phyloP scores from a whole-genome alignment of 2,797 vertebrate genomes.

The Todus mexicanus region DNA sequence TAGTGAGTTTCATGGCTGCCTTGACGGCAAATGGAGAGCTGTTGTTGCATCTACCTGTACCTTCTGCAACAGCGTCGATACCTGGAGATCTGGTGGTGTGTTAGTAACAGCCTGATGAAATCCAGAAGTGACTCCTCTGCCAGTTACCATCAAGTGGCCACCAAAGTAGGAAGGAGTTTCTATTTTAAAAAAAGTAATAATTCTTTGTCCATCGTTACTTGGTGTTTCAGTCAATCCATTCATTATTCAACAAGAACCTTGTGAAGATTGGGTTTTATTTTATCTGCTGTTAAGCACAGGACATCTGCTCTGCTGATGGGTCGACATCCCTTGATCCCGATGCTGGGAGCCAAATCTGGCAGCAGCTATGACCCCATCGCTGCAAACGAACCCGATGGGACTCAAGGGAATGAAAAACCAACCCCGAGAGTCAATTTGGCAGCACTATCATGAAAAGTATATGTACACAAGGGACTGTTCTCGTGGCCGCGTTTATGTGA shows the following conservation, averaged over 20 bases:
- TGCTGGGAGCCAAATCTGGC: neutral
- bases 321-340: rapidly evolving
- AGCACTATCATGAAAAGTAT: neutral
- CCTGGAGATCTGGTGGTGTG: neutral
- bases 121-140: neutral
- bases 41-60: rapidly evolving
- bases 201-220: neutral
- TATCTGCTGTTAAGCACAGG: too few relatives aligned
- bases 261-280: neutral
- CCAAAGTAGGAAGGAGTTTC: neutral
- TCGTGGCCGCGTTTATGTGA: neutral
- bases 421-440: neutral
- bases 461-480: neutral
- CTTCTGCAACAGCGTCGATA: neutral
- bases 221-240: neutral
- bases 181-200: neutral
- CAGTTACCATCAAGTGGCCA: neutral
- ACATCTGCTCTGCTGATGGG: neutral
- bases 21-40: neutral
- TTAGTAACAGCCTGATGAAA: neutral
- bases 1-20: neutral
- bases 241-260: neutral
- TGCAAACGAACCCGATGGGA: neutral
- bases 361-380: neutral
- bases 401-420: neutral